phyloP scores from a whole-genome alignment of 2,113 vertebrate genomes.

The Cottus gobio region DNA sequence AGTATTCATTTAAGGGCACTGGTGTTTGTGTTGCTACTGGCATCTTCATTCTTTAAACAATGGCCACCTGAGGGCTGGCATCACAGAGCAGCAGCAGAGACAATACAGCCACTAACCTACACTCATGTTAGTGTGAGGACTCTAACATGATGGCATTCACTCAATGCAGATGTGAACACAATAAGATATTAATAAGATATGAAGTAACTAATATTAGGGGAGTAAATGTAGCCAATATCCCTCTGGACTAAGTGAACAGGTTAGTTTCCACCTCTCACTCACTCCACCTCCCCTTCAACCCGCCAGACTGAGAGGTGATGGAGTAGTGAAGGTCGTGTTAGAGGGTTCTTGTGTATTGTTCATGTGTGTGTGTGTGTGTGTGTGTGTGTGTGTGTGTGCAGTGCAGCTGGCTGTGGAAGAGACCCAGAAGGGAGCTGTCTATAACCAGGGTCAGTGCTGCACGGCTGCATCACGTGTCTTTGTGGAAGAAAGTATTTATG shows the following conservation, averaged over 20 bases:
- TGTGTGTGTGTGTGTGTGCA: constrained; percentile 68
- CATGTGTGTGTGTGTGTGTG: not conserved
- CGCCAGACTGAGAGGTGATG: no score
- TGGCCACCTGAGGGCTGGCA: not conserved
- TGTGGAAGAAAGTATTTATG: constrained; percentile 90
- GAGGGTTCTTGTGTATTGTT: not conserved
- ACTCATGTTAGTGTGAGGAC: not conserved
- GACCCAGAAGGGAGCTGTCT: constrained; percentile 93
- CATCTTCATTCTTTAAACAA: not conserved
- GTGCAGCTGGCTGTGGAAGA: constrained; percentile 95
- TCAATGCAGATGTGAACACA: no score
- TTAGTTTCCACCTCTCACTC: no score
- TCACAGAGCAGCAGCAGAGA: not conserved
- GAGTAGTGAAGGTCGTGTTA: no score
- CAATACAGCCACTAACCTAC: not conserved
- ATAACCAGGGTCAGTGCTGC: constrained; percentile 97
- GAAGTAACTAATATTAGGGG: no score
- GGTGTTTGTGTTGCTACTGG: no score
- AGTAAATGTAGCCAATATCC: no score
- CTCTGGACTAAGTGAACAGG: no score
- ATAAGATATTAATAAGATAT: no score
- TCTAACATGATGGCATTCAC: not conserved
- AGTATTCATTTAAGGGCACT: not conserved
- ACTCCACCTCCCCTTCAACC: no score
- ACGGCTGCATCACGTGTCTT: constrained; percentile 92